These are phyloP conservation scores for Mastomys coucha DNA, from an alignment of 2,113 vertebrate species.

Conservation along the genomic window DNA sequence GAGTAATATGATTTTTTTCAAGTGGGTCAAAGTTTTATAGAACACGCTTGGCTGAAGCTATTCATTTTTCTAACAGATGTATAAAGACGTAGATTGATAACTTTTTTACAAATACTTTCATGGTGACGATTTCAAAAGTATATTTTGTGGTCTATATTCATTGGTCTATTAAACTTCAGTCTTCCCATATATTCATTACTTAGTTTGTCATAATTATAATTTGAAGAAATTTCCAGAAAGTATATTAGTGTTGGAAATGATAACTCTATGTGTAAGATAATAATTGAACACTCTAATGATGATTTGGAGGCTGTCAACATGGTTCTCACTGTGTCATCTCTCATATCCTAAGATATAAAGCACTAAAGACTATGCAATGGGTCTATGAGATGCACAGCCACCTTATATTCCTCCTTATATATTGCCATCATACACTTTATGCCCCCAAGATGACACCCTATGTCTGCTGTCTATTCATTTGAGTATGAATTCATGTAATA, in stretches of 20 bases:
- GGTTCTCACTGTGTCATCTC: neutral
- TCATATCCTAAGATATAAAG: neutral
- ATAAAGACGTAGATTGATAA: slow-evolving; percentile 13
- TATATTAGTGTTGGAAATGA: neutral
- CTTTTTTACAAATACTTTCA: slow-evolving; percentile 48
- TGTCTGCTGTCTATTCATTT: neutral
- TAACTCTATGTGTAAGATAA: slow-evolving; percentile 6
- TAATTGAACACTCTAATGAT: neutral
- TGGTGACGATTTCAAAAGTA: slow-evolving; percentile 47
- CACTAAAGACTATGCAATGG: neutral
- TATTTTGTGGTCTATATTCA: slow-evolving; percentile 39
- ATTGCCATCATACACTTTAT: neutral
- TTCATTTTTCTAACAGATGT: slow-evolving; percentile 60
- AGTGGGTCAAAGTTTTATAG: neutral
- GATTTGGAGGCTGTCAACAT: neutral
- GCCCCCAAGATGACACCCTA: neutral
- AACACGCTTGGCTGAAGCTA: slow-evolving; percentile 40
- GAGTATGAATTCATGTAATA: neutral
- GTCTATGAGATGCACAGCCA: neutral
- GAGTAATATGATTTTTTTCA: slow-evolving; percentile 39
- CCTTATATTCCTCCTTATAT: neutral
- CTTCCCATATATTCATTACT: neutral
- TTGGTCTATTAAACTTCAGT: slow-evolving; percentile 65
- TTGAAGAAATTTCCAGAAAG: slow-evolving; percentile 46
- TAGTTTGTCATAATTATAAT: slow-evolving; percentile 58